Evolutionary conservation across 1,140 invertebrate genomes (phyloP).

Genomic region (Drosophila sucinea): DNA sequence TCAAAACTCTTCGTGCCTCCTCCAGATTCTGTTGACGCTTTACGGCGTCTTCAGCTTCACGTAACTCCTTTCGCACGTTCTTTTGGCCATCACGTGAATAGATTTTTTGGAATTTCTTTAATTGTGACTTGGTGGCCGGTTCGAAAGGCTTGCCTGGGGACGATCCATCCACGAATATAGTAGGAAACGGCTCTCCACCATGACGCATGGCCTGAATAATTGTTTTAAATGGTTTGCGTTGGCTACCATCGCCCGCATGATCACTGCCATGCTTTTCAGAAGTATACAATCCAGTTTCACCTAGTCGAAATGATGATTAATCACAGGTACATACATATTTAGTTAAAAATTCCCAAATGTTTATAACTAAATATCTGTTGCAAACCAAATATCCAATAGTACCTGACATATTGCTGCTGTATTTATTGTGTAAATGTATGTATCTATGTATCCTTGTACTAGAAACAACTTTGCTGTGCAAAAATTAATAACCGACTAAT

Average conservation of each 20-base stretch:
- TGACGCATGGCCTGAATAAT: slow-evolving; percentile 93
- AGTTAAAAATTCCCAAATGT: background rate
- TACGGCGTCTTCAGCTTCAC: slow-evolving; percentile 92
- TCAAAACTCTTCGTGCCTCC: slow-evolving; percentile 94
- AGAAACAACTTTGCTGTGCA: background rate
- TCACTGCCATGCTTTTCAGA: slow-evolving; percentile 94
- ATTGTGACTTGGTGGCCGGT: slow-evolving; percentile 93
- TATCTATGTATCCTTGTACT: background rate
- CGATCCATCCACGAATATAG: slow-evolving; percentile 94
- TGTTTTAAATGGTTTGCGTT: slow-evolving; percentile 95
- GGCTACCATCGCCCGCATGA: slow-evolving; percentile 92
- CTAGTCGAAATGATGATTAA: background rate
- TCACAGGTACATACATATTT: background rate
- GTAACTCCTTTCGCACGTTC: slow-evolving; percentile 89
- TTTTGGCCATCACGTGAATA: slow-evolving; percentile 93
- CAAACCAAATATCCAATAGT: background rate
- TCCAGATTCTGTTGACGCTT: slow-evolving; percentile 94
- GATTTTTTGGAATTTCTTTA: slow-evolving; percentile 97
- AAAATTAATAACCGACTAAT: background rate
- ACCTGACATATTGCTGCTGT: background rate
- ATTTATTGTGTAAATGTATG: background rate
- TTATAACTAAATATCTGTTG: background rate
- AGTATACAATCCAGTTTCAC: slow-evolving; percentile 83
- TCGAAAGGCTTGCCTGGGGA: slow-evolving; percentile 89
- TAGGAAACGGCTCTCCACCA: slow-evolving; percentile 93